A percentile compares a stretch with the other conserved stretches of the same genome.
phyloP scores from a whole-genome alignment of 2,113 vertebrate genomes.

The Anolis sagrei region DNA sequence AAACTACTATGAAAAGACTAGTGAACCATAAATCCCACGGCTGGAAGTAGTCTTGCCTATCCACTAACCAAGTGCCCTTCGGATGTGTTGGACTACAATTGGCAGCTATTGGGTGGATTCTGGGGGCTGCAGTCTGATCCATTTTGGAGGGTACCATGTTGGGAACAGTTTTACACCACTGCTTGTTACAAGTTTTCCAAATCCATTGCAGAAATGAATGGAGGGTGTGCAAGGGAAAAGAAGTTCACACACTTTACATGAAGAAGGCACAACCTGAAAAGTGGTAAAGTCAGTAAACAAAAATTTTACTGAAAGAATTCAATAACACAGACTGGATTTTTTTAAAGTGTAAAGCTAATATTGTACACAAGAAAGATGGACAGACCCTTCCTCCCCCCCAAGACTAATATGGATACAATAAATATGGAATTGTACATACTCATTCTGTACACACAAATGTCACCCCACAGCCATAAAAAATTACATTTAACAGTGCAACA shows the following conservation, averaged over 20 bases:
- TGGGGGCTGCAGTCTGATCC: background rate
- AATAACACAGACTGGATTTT: slow-evolving; percentile 89
- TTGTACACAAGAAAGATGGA: slow-evolving; percentile 89
- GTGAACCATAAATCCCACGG: no score
- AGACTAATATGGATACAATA: slow-evolving; percentile 98
- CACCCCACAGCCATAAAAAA: slow-evolving; percentile 95
- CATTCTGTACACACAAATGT: slow-evolving; percentile 96
- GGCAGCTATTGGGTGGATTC: background rate
- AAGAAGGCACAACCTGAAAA: slow-evolving; percentile 72
- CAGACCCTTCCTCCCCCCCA: slow-evolving; percentile 86
- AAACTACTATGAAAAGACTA: background rate
- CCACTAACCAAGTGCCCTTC: background rate
- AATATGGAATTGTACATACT: slow-evolving; percentile 96
- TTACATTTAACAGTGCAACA: slow-evolving; percentile 97
- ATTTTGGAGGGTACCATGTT: background rate
- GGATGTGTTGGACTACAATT: background rate
- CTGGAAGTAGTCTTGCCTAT: no score
- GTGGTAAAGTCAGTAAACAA: slow-evolving; percentile 92
- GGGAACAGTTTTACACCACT: background rate
- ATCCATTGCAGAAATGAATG: slow-evolving; percentile 1
- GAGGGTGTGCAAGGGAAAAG: background rate
- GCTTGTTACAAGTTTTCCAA: slow-evolving; percentile 6
- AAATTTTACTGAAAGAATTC: slow-evolving; percentile 94
- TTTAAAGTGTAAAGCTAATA: slow-evolving; percentile 93
- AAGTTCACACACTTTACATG: slow-evolving; percentile 28